Evolutionary conservation across 2,888 invertebrate species (phyloP).

Genomic region (Eupithecia dodoneata): DNA sequence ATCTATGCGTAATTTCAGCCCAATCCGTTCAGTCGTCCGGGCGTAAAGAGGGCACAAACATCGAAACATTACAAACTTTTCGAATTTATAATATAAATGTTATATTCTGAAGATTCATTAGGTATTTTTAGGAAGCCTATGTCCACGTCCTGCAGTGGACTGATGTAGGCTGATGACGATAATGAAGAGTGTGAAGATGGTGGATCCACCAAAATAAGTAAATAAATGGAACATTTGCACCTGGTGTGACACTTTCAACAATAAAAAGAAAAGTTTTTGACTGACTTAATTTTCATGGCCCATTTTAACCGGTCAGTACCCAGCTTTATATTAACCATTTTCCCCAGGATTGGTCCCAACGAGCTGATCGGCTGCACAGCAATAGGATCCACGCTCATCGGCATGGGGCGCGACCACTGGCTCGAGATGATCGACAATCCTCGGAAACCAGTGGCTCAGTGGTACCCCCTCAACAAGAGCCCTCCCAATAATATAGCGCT

Average conservation of each 20-base stretch:
- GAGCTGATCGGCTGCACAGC: constrained; percentile 94
- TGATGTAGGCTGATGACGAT: too few species aligned
- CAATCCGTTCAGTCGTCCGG: neutral
- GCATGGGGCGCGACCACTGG: constrained; percentile 93
- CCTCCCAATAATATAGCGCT: constrained; percentile 86
- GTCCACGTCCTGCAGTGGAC: too few species aligned
- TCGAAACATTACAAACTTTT: too few species aligned
- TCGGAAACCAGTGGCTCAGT: constrained; percentile 92
- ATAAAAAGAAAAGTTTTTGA: too few species aligned
- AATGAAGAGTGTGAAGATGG: too few species aligned
- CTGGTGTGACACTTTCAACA: too few species aligned
- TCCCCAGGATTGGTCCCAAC: constrained; percentile 91
- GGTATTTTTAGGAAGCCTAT: too few species aligned
- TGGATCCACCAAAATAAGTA: too few species aligned
- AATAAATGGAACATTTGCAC: too few species aligned
- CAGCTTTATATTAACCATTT: constrained; percentile 13
- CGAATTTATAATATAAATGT: too few species aligned
- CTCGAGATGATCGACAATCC: constrained; percentile 92
- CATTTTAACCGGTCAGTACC: neutral
- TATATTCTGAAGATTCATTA: too few species aligned
- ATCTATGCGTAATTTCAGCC: neutral
- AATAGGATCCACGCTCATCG: constrained; percentile 90
- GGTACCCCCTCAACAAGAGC: constrained; percentile 91
- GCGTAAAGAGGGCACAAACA: neutral
- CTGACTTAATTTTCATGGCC: too few species aligned